Evolutionary conservation across 1,140 invertebrate species (phyloP), one percentile per base, ranked within the genome.

Genomic region (Sminthurides bifidus): DNA sequence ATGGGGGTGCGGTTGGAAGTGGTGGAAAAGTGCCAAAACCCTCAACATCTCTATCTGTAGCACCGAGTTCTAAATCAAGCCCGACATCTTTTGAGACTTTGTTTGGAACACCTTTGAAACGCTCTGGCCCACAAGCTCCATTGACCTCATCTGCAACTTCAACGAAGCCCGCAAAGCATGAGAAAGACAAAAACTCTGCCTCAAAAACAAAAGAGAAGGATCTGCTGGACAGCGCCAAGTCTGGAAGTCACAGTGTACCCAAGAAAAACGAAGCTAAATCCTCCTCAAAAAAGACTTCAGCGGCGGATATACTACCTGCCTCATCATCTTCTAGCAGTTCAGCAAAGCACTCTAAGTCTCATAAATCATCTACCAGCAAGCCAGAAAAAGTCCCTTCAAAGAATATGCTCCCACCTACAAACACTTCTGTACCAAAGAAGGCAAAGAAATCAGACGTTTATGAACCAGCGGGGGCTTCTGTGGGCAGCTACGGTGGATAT

Each of bases 101-200:
- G 45, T 90, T 90, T 73, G 86, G 87, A 1, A 70, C 81, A 29
- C 84, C 85, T 1, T 82, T 89, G 54, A 85, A 85, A 66, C 54
- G 58, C 6, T 46, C 33, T 26, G 46, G 46, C 21, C 46, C 46
- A 5, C 8, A 27, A 4, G 46, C 46, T 17, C 46, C 46, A 3
- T 31, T 49, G 6, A 52, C 50, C 5, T 52, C 50, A 3, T 6
- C 41, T 24, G 24, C 29, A 10, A 4, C 45, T 37, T 21, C 40
- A 1, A 33, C 45, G 2, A 24, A 43, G 3, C 10, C n/a, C n/a
- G n/a, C n/a, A n/a, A n/a, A n/a, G n/a, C n/a, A n/a, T n/a, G n/a
- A n/a, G n/a, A n/a, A n/a, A n/a, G n/a, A n/a, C n/a, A n/a, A n/a
- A n/a, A n/a, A n/a, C n/a, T n/a, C 52, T 10, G 29, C 53, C 17